Evolutionary conservation across 1,140 invertebrate species (phyloP).

Genomic region (Tigriopus japonicus): DNA sequence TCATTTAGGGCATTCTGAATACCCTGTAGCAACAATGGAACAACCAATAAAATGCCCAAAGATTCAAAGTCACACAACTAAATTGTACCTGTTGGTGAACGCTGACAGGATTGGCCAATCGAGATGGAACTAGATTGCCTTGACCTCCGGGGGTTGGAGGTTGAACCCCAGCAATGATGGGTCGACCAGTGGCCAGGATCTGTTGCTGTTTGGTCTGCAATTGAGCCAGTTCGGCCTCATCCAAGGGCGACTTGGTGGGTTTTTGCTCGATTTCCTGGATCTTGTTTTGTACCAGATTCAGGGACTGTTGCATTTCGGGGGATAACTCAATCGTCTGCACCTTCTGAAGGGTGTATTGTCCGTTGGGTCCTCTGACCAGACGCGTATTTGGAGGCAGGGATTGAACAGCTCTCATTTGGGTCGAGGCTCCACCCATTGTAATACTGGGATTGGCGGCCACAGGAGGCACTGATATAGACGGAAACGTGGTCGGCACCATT

Average conservation of each 20-base stretch:
- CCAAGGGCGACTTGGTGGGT: neutral
- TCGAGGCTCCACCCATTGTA: conserved; percentile 4
- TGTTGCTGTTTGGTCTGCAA: conserved; percentile 8
- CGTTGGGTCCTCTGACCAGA: conserved; percentile 11
- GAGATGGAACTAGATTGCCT: neutral
- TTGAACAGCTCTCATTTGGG: conserved; percentile 7
- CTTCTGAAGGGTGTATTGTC: conserved; percentile 10
- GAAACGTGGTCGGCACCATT: neutral
- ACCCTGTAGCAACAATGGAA: too few species aligned
- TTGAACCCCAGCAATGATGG: neutral
- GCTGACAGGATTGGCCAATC: too few species aligned
- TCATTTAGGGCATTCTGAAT: too few species aligned
- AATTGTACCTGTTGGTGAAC: too few species aligned
- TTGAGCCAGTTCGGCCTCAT: conserved; percentile 11
- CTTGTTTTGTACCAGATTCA: neutral
- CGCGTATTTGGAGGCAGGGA: conserved; percentile 5
- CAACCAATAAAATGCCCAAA: too few species aligned
- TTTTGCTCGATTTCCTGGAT: conserved; percentile 5
- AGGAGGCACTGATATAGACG: neutral
- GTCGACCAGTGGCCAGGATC: conserved; percentile 9
- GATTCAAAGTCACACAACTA: too few species aligned
- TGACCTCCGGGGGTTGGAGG: neutral
- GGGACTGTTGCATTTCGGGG: conserved; percentile 8
- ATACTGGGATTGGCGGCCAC: neutral
- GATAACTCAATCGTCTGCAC: conserved; percentile 12